These are phyloP conservation scores for Tiliacea aurago DNA, from an alignment of 2,888 invertebrate genomes.

Conservation along the genomic window DNA sequence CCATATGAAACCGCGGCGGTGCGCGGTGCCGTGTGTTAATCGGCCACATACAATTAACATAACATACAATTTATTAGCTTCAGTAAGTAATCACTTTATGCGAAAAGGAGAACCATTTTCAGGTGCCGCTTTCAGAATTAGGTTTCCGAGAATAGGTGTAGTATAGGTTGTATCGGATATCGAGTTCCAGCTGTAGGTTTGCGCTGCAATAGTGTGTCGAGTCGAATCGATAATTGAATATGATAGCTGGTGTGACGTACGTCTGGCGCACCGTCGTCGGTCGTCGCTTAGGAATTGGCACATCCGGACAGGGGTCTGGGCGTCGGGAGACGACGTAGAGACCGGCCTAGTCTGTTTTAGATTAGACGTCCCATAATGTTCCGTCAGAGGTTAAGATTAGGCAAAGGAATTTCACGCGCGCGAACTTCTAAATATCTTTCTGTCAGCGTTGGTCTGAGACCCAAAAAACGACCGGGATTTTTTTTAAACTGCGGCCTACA, in stretches of 20 bases:
- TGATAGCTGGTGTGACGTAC: conserved; percentile 74
- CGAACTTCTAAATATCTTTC: neutral
- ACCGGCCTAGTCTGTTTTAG: conserved; percentile 52
- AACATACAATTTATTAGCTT: neutral
- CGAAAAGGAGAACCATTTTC: neutral
- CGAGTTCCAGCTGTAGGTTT: conserved; percentile 45
- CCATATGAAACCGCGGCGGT: no score
- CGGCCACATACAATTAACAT: no score
- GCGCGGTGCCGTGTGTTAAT: no score
- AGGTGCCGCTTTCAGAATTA: conserved; percentile 14
- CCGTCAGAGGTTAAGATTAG: conserved; percentile 11
- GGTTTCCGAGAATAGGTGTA: conserved; percentile 15
- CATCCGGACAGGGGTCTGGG: conserved; percentile 78
- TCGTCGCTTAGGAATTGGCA: conserved; percentile 78
- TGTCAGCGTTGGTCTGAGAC: no score
- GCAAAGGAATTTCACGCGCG: neutral
- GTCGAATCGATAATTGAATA: conserved; percentile 79
- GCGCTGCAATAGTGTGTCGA: conserved; percentile 69
- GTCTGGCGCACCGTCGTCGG: conserved; percentile 69
- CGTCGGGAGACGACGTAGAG: conserved; percentile 67
- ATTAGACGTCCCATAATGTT: conserved; percentile 32
- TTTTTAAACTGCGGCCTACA: no score
- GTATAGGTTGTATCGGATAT: conserved; percentile 44
- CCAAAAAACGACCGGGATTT: no score
- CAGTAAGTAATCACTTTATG: neutral